Percentiles rank a stretch among this genome's conserved stretches.
Evolutionary conservation across 2,797 vertebrate genomes (phyloP).

Genomic region (Xyrichtys novacula): DNA sequence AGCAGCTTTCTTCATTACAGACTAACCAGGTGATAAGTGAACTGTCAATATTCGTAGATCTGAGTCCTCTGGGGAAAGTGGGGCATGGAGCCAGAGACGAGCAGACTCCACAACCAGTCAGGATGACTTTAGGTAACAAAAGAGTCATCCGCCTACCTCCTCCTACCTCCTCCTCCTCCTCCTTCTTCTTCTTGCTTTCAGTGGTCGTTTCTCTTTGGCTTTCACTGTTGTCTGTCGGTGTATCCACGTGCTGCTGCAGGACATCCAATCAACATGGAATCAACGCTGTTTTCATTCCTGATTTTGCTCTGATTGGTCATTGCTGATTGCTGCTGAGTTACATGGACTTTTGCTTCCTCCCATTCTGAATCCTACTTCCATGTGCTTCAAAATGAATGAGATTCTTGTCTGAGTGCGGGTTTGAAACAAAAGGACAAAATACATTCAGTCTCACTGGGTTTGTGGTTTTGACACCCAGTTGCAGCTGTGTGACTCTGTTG

Average conservation of each 20-base stretch:
- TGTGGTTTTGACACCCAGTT: conserved; percentile 11
- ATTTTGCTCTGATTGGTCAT: conserved; percentile 58
- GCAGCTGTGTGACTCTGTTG: conserved; percentile 56
- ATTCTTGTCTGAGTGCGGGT: conserved; percentile 1
- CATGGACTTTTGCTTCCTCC: conserved; percentile 37
- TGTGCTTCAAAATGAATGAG: conserved; percentile 21
- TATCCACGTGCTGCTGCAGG: conserved; percentile 55
- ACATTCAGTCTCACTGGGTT: conserved; percentile 2
- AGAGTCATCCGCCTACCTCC: conserved; percentile 52
- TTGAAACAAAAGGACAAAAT: conserved; percentile 2
- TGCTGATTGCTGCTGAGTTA: conserved; percentile 53
- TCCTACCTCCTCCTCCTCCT: too few species aligned
- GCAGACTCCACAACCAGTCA: conserved; percentile 87
- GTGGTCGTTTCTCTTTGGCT: conserved; percentile 67
- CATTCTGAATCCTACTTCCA: conserved; percentile 11
- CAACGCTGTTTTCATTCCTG: conserved; percentile 58
- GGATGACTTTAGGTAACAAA: conserved; percentile 88
- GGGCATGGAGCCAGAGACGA: conserved; percentile 84
- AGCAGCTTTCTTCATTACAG: conserved; percentile 16
- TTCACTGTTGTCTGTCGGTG: conserved; percentile 67
- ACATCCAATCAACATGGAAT: conserved; percentile 62
- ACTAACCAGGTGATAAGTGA: conserved; percentile 66
- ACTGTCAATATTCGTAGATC: conserved; percentile 84
- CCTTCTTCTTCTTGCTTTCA: conserved; percentile 51
- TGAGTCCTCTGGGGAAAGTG: conserved; percentile 83